phyloP scores from a whole-genome alignment of 2,888 invertebrate species.

The Polyommatus iphigenia region DNA sequence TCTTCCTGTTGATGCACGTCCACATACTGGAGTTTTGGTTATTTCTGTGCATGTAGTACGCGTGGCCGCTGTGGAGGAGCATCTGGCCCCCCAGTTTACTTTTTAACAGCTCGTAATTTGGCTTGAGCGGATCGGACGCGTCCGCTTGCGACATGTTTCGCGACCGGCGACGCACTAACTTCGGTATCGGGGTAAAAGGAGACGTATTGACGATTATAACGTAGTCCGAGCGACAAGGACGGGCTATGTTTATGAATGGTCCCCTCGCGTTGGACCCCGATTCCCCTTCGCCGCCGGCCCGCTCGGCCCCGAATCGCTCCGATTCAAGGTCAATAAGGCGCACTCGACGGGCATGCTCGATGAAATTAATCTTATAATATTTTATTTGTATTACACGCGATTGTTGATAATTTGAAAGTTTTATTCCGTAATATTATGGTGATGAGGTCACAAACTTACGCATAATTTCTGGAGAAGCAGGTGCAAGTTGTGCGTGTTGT shows the following conservation, averaged over 20 bases:
- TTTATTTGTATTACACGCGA: not conserved
- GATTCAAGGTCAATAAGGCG: not conserved
- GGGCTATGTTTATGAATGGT: not conserved
- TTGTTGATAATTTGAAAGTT: not conserved
- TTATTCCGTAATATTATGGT: not conserved
- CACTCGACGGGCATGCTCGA: not conserved
- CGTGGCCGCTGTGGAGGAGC: not conserved
- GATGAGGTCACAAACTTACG: not conserved
- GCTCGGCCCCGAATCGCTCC: not conserved
- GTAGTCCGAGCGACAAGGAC: not conserved
- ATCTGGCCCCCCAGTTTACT: not conserved
- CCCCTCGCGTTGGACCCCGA: not conserved
- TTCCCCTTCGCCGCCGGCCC: not conserved
- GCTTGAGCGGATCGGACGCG: not conserved
- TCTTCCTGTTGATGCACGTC: not conserved
- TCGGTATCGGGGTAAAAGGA: not conserved
- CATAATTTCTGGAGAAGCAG: not conserved
- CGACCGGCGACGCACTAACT: not conserved
- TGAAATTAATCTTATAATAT: not conserved
- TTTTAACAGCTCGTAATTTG: not conserved
- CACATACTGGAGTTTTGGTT: conserved; percentile 3
- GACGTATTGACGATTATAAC: not conserved
- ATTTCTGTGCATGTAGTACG: not conserved
- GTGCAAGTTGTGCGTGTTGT: not conserved
- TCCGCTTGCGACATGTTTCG: conserved; percentile 3